Base-by-base conservation (phyloP, 2,888 invertebrate species). In the Agonopterix subpropinquella region DNA sequence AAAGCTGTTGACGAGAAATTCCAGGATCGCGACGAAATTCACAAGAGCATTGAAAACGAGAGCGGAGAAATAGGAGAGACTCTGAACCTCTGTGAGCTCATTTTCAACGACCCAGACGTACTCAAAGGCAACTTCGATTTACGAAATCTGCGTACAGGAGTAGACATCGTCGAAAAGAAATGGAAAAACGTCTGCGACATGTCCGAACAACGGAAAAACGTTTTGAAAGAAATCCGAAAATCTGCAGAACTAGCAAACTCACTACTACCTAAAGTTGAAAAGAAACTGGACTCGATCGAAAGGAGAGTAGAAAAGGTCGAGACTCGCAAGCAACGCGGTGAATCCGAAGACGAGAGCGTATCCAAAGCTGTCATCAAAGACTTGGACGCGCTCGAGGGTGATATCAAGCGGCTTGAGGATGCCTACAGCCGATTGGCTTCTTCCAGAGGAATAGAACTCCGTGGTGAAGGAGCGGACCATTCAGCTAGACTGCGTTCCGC, bases 31-130 rank as follows among this genome's bases (percentile, higher is more conserved):
- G 94, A 95, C 41, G 90, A 90, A 48, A 89, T 96, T 35, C 94
- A 94, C 65, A 92, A 92, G 52, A 91, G 90, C 5, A 93, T 96
- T 42, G 95, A 95, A 71, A 89, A 91, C 11, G 93, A 95, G 65
- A 95, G 95, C 67, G 91, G 91, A 45, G 93, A 94, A 61, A 91
- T 96, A 4, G 93, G 93, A 1, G 94, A 95, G 67, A 92, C 95
- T 0, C 77, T 96, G 2, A 95, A 95, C 67, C 89, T 94, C 11
- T 95, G 95, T 63, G 95, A 96, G 63, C 89, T 95, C 44, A 80
- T 96, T 1, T 80, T 95, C 44, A 93, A 90, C 62, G 95, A 96
- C 62, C 91, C 92, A 2, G 94, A 95, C 58, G 89, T 92, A 0
- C 91, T 92, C 76, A 93, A 92, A 64, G 91, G 92, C 0, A 92